Base-by-base conservation (phyloP, 2,888 invertebrate species). In the Bombyx huttoni region DNA sequence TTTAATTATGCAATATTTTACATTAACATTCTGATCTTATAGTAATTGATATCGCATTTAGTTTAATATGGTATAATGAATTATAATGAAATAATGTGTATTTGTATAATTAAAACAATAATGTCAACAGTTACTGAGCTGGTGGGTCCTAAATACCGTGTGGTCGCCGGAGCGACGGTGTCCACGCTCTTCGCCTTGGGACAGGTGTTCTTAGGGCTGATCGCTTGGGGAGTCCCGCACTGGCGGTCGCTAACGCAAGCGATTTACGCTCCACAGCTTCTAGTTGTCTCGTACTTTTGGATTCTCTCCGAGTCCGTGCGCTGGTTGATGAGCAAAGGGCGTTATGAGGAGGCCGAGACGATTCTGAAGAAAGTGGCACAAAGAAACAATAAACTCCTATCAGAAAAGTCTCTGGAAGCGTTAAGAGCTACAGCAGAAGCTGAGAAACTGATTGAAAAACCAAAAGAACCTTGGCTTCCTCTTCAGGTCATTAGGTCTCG, bases 321-420 rank as follows among this genome's bases (percentile, higher is more conserved):
- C 56, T 96, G 96, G 96, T 89, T 94, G 51, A 79, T 94, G 60
- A 92, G 92, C 52, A 92, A 93, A 65, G 91, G 91, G 0, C 89
- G 91, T 53, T 90, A 90, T 55, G 89, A 91, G 13, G 90, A 92
- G 58, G 93, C 94, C 0, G 91, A 91, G 60, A 75, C 73, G 13
- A 89, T 93, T 2, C 77, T 94, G 8, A 87, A 88, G 48, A 89
- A 85, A 55, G 91, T 93, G 5, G 92, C 94, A 0, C 79, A 75
- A 58, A 77, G 91, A 0, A 94, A 94, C 58, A 88, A 87, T 9
- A 79, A 58, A 40, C 52, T 64, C 13, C 52, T 86, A 0, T 82
- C 82, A 0, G 70, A 78, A 0, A 75, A 78, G 49, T 83, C 82
- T 2, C 50, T 84, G 10, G 58, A 63, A 49, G 65, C 70, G 0